Evolutionary conservation across 2,888 invertebrate genomes (phyloP), one percentile per base, ranked within the genome.

Genomic region (Tetanocera ferruginea): DNA sequence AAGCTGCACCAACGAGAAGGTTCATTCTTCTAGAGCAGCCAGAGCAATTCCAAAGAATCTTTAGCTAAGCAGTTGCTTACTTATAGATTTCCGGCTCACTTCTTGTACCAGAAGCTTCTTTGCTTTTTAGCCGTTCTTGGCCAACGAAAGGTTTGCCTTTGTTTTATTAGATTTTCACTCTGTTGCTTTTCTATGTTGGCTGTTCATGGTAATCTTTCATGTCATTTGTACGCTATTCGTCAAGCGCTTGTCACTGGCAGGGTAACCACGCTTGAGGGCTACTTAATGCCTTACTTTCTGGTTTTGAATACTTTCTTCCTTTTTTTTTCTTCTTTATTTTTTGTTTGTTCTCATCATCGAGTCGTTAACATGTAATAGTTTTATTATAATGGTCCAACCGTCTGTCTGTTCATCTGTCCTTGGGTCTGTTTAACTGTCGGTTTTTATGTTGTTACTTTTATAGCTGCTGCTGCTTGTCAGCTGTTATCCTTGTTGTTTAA

Each of bases 351-450:
- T 60, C 28, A 25, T 28, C 57, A 11, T 28, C 57, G 57, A 19
- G 57, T 60, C 25, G 57, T 60, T 60, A 60, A 60, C 57, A 60
- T 25, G 25, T 25, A 60, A 60, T 60, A 19, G 57, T 60, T 11
- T 11, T 19, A 25, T 60, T 25, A 23, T 28, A 60, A 28, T 11
- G 23, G 25, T 28, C 57, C 57, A 2, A 19, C 57, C 14, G 43
- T 43, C 43, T 37, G 37, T 37, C 5, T 37, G 8, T 37, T 8
- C 8, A 8, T 37, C 37, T 14, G 43, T 43, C 11, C 43, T 4
- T 43, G 43, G 43, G 43, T 43, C 11, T 43, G 43, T 3, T 6
- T 11, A 43, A 43, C 43, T 43, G 43, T 43, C 11, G 11, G 11
- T 43, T 43, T 37, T 43, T 43, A 14, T 43, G 11, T 43, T 43